Evolutionary conservation across 2,888 invertebrate species (phyloP), one percentile per base, ranked within the genome.

Genomic region (Pollenia angustigena): DNA sequence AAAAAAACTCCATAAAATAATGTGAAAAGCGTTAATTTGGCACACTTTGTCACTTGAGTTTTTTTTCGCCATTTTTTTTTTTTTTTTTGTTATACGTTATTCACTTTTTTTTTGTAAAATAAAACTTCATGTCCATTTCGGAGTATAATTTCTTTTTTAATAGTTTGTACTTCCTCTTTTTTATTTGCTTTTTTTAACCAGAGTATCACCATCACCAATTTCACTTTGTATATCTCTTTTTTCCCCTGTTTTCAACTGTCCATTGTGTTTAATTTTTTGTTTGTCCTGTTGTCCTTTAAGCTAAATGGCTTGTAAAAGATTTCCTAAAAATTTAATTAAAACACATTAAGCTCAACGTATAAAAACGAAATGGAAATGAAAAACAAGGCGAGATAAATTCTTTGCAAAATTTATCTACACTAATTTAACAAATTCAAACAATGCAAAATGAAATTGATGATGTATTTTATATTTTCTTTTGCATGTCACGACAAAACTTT

Each of bases 301-400:
- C 81, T 87, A 87, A 82, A 87, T 87, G 87, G 87, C 78, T 87
- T 87, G 87, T 81, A 84, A 84, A 81, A 84, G 81, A 87, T 87
- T 87, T 87, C 81, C 84, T 81, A 78, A 32, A 87, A 87, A 87
- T 87, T 87, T 87, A 87, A 87, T 87, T 87, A 87, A 87, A 87
- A 84, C 68, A 78, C 87, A 87, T 87, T 87, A 82, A 82, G 54
- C 6, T 14, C 8, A 42, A 74, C 50, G 76, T 58, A 69, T 58
- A 71, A 71, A 78, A 60, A 54, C 64, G 75, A 69, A 62, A 69
- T 76, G 69, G 40, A 44, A 62, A 69, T 76, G 69, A 40, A 52
- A 68, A 66, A 66, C 23, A 58, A 75, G 58, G 60, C 14, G 52
- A 75, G 50, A 76, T 82, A 62, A 60, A 62, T 76, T 76, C 86